Evolutionary conservation across 1,140 invertebrate genomes (phyloP), one percentile per base, ranked within the genome.

Genomic region (Trichonephila inaurata): DNA sequence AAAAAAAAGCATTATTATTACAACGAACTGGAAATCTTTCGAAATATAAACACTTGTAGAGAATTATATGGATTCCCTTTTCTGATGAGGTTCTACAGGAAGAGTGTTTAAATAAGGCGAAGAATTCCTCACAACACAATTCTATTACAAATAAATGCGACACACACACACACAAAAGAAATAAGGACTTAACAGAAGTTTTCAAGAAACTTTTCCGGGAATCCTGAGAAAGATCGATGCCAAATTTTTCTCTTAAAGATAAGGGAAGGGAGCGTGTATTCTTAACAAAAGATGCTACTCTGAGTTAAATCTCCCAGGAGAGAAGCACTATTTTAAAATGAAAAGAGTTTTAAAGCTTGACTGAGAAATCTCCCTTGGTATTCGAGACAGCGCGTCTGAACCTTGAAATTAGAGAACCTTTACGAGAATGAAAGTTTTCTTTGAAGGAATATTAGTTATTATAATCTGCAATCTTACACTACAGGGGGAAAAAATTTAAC

Each of bases 231-330:
- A 28, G 69, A 72, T 72, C 69, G 69, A 72, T 72, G 69, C 69
- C 69, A 72, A 72, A 0, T 72, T 72, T 14, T 72, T 72, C 69
- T 24, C 33, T 28, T 24, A 24, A 72, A 72, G 24, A 28, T 14
- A 24, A 72, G 24, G 69, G 69, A 72, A 40, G 33, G 4, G 33
- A 40, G 33, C 33, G 4, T 72, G 28, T 72, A 33, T 33, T 24
- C 69, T 72, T 72, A 72, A 72, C 69, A 72, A 72, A 72, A 72
- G 69, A 28, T 24, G 69, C 69, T 72, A n/a, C n/a, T 66, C 64
- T 66, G 12, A 66, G 24, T n/a, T 19, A 72, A 72, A 72, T 72
- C 69, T 72, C 69, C 28, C 69, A 28, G 10, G 69, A 72, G 69
- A 33, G 2, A 72, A 72, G 69, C 28, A 28, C 69, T 72, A 72